Evolutionary conservation across 2,888 invertebrate species (phyloP).

Genomic region (Uloborus plumipes): DNA sequence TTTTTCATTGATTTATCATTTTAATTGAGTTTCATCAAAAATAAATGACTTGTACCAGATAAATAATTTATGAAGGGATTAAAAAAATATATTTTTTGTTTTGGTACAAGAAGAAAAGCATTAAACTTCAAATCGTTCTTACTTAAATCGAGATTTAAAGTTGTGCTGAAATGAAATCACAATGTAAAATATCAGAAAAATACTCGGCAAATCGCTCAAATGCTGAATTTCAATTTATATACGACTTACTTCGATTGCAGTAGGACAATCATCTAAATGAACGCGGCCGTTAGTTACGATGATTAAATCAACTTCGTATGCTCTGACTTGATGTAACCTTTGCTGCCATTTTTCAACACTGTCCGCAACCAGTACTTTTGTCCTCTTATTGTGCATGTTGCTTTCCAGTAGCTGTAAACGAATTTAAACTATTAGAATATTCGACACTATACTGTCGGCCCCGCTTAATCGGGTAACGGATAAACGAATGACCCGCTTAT

Average conservation of each 20-base stretch:
- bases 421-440: not conserved
- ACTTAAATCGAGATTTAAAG: no score
- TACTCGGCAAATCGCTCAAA: not conserved
- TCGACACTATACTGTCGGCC: not conserved
- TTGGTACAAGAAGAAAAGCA: no score
- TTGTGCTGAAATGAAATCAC: no score
- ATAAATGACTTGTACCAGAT: no score
- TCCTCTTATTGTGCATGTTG: constrained; percentile 41
- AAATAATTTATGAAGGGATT: no score
- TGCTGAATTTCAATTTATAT: not conserved
- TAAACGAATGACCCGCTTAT: no score
- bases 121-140: no score
- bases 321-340: constrained; percentile 13
- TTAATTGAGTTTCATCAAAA: no score
- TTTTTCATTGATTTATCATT: no score
- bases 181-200: no score
- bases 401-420: constrained; percentile 21
- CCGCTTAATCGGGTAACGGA: no score
- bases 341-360: constrained; percentile 31
- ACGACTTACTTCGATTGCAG: constrained; percentile 31
- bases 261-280: constrained; percentile 23
- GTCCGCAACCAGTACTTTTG: constrained; percentile 39
- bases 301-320: constrained; percentile 42
- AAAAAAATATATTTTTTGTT: no score
- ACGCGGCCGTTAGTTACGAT: constrained; percentile 12